phyloP scores from a whole-genome alignment of 2,888 invertebrate genomes.

The Perdita meconis region DNA sequence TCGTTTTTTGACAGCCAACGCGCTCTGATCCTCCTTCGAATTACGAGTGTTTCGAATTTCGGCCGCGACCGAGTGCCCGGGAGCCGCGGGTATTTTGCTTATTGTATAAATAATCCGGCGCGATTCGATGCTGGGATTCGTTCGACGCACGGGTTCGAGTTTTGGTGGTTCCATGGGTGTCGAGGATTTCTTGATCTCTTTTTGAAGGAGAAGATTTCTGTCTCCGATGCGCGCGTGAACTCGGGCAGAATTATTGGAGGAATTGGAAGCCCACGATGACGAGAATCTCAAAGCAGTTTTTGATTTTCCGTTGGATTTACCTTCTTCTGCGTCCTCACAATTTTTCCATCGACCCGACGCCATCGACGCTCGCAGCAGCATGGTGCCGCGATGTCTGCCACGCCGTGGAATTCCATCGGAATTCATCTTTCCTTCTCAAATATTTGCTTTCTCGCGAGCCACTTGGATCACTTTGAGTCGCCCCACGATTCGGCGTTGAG shows the following conservation, averaged over 20 bases:
- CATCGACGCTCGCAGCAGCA: slow-evolving; percentile 22
- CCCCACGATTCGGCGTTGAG: slow-evolving; percentile 53
- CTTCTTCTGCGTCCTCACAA: not conserved
- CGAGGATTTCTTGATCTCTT: too few species aligned
- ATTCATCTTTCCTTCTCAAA: slow-evolving; percentile 69
- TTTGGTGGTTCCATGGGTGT: not conserved
- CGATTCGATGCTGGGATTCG: slow-evolving; percentile 17
- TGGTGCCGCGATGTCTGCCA: slow-evolving; percentile 57
- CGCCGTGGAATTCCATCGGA: slow-evolving; percentile 65
- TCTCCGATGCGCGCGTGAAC: too few species aligned
- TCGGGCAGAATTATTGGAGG: too few species aligned
- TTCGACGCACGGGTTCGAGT: not conserved
- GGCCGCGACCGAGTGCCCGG: slow-evolving; percentile 47
- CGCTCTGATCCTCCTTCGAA: slow-evolving; percentile 64
- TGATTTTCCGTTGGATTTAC: not conserved
- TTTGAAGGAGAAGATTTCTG: too few species aligned
- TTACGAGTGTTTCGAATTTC: slow-evolving; percentile 59
- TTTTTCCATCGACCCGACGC: slow-evolving; percentile 21
- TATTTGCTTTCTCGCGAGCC: slow-evolving; percentile 68
- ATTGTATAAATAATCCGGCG: slow-evolving; percentile 70
- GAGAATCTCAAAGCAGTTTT: not conserved
- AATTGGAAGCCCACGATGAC: too few species aligned
- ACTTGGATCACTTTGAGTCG: slow-evolving; percentile 66
- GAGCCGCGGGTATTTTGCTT: slow-evolving; percentile 66
- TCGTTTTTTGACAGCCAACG: slow-evolving; percentile 76